Base-by-base conservation (phyloP, 2,797 vertebrate genomes). In the Chaetodon trifasciatus region DNA sequence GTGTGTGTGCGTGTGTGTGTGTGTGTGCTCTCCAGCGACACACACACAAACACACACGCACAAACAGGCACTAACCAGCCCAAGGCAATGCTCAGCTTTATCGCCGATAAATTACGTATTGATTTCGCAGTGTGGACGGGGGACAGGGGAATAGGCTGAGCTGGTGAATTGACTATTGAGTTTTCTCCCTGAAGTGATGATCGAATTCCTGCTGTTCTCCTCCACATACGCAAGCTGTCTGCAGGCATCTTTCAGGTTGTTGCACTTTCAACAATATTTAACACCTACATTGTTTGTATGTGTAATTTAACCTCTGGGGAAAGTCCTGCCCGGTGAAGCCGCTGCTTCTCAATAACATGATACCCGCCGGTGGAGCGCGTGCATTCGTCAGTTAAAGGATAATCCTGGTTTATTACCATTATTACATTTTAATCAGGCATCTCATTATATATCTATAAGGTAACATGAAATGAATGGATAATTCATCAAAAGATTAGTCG, bases 21-120 rank as follows among this genome's bases (percentile, higher is more conserved):
- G 16, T 52, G 70, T 19, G 47, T 52, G 37, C 39, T 71, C 67
- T 23, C 44, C 23, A 24, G 63, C 63, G 74, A 60, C 64, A 60
- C 61, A 69, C 49, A 77, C 55, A 66, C 56, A 74, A 23, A 64
- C 47, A 66, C 70, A 73, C 61, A 78, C 23, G 57, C 6, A 56
- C 53, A 76, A 46, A 56, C 76, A 64, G 24, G 68, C 77, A 74
- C 70, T 73, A 80, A 79, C 79, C 86, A 79, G 82, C 82, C 58
- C 13, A 3, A 61, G 80, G 82, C 79, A 28, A 46, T 64, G 76
- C 90, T 86, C 53, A 52, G 89, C 87, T 90, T 91, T 86, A 91
- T 87, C 21, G 64, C 42, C 62, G 68, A 93, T 93, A 91, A 92
- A 92, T 92, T 86, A 87, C 84, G 77, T 90, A 92, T 93, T 80